A percentile compares a stretch with the other conserved stretches of the same genome.
Evolutionary conservation across 2,888 invertebrate species (phyloP).

Genomic region (Protodeltote pygarga): DNA sequence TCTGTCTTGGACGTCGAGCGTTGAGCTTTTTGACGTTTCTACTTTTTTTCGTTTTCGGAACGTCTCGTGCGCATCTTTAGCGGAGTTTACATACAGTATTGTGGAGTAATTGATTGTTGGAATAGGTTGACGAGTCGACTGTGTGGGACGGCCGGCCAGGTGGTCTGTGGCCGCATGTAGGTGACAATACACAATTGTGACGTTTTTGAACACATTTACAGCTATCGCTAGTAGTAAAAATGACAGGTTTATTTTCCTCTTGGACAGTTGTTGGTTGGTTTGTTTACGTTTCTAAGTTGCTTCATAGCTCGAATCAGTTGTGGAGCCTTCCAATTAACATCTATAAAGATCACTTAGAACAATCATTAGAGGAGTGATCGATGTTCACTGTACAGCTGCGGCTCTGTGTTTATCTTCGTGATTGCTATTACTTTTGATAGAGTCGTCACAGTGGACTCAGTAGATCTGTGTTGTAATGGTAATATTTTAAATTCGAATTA

Average conservation of each 20-base stretch:
- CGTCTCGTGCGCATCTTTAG: conserved; percentile 40
- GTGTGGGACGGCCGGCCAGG: conserved; percentile 44
- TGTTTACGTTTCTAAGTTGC: conserved; percentile 28
- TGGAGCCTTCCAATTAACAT: conserved; percentile 1
- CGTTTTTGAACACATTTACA: conserved; percentile 34
- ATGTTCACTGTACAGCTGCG: neutral
- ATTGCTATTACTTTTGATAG: neutral
- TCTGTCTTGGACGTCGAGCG: conserved; percentile 53
- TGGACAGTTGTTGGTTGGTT: conserved; percentile 11
- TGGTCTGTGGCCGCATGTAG: conserved; percentile 47
- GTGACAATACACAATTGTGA: conserved; percentile 42
- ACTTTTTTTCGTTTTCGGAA: conserved; percentile 50
- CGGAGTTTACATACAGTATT: conserved; percentile 43
- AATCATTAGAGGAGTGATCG: neutral
- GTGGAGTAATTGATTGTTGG: conserved; percentile 48
- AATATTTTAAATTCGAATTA: too few species aligned
- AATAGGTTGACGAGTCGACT: conserved; percentile 25
- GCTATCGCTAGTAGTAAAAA: conserved; percentile 39
- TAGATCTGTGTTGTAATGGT: neutral
- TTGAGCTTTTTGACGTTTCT: conserved; percentile 53
- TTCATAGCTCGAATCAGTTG: neutral
- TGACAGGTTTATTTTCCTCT: conserved; percentile 35
- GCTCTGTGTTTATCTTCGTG: neutral
- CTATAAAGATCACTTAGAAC: conserved; percentile 1
- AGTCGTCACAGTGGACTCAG: neutral